Evolutionary conservation across 2,888 invertebrate genomes (phyloP).

Genomic region (Apoda limacodes): DNA sequence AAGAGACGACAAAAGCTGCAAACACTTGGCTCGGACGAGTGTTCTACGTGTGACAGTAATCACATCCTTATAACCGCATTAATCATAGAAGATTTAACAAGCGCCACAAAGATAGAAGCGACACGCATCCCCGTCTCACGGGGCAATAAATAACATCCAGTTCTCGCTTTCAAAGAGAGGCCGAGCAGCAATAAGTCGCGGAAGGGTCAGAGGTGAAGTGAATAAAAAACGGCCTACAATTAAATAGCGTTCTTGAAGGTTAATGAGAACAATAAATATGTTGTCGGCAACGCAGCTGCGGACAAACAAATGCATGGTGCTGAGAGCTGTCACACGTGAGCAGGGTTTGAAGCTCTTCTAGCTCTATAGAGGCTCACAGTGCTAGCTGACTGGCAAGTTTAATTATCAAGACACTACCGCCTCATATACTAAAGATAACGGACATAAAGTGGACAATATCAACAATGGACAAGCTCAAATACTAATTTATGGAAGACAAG

Average conservation of each 20-base stretch:
- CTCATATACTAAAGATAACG: slow-evolving; percentile 40
- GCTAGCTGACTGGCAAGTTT: slow-evolving; percentile 47
- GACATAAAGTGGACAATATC: too few species aligned
- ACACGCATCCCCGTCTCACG: slow-evolving; percentile 54
- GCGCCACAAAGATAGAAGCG: slow-evolving; percentile 64
- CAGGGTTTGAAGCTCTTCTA: slow-evolving; percentile 35
- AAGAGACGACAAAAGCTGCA: too few species aligned
- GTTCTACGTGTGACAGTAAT: slow-evolving; percentile 46
- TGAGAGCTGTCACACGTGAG: slow-evolving; percentile 57
- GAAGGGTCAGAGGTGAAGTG: slow-evolving; percentile 67
- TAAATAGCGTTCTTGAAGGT: slow-evolving; percentile 70
- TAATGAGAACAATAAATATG: slow-evolving; percentile 70
- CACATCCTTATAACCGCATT: slow-evolving; percentile 58
- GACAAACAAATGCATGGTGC: slow-evolving; percentile 60
- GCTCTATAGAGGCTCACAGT: slow-evolving; percentile 26
- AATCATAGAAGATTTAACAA: slow-evolving; percentile 58
- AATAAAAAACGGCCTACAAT: slow-evolving; percentile 70
- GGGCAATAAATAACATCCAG: slow-evolving; percentile 65
- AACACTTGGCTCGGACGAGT: slow-evolving; percentile 22
- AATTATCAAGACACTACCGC: slow-evolving; percentile 45
- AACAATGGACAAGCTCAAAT: too few species aligned
- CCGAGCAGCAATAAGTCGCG: slow-evolving; percentile 66
- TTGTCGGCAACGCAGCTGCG: slow-evolving; percentile 68
- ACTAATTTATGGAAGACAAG: too few species aligned
- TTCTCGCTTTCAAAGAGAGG: slow-evolving; percentile 64